phyloP scores from a whole-genome alignment of 2,888 invertebrate species.

The Stenodema calcarata region DNA sequence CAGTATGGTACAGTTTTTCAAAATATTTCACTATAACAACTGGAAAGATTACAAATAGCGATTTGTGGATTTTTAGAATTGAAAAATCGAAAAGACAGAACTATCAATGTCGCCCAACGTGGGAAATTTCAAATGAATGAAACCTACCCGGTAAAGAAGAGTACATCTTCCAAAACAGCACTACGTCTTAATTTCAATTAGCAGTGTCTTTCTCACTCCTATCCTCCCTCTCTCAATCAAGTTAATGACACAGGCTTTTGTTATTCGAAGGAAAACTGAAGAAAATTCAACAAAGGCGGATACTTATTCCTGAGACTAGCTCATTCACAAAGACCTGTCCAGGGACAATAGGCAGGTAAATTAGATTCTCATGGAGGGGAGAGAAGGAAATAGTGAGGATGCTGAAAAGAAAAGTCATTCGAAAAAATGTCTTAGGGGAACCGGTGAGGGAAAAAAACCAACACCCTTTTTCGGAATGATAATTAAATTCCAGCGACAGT shows the following conservation, averaged over 20 bases:
- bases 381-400: background rate
- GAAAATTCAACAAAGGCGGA: background rate
- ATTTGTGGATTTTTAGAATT: too few relatives aligned
- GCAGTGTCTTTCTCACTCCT: background rate
- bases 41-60: too few relatives aligned
- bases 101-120: too few relatives aligned
- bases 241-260: background rate
- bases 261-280: background rate
- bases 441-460: background rate
- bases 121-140: too few relatives aligned
- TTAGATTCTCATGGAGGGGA: background rate
- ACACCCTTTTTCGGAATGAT: background rate
- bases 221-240: background rate
- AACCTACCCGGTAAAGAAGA: background rate
- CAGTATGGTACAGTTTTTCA: too few relatives aligned
- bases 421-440: background rate
- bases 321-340: background rate
- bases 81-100: too few relatives aligned
- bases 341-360: slow-evolving; percentile 10
- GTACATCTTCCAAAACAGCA: background rate
- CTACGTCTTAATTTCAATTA: background rate
- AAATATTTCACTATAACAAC: too few relatives aligned
- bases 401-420: background rate
- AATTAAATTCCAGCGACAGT: background rate
- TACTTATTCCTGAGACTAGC: background rate